A percentile compares a stretch with the other conserved stretches of the same genome.
Conservation (phyloP, 2,888 invertebrate genomes). For the Eupithecia subumbrata region DNA sequence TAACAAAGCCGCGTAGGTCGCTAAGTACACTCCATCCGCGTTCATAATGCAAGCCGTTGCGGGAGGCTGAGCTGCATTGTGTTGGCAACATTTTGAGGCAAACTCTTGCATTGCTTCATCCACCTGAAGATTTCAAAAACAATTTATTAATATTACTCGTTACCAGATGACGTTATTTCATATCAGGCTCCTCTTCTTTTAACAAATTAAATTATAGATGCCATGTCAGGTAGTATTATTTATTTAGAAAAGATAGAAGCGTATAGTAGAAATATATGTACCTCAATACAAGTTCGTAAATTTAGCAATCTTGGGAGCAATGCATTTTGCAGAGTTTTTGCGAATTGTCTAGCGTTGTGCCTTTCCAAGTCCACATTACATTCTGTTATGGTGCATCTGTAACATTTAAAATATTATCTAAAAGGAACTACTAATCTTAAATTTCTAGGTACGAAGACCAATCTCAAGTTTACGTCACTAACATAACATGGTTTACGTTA, state of each 20-base stretch:
- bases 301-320: conserved; percentile 90
- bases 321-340: conserved; percentile 88
- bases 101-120: conserved; percentile 96
- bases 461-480: no score
- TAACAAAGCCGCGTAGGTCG: conserved; percentile 93
- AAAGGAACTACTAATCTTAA: background rate
- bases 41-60: conserved; percentile 92
- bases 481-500: no score
- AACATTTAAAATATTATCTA: conserved; percentile 35
- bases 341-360: conserved; percentile 93
- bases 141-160: no score
- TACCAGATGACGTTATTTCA: no score
- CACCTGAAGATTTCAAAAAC: conserved; percentile 75
- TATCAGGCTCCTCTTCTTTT: no score
- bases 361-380: conserved; percentile 93
- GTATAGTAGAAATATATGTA: conserved; percentile 47
- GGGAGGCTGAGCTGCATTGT: conserved; percentile 85
- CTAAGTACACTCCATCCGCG: conserved; percentile 97
- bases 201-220: no score
- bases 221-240: background rate
- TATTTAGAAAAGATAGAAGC: background rate
- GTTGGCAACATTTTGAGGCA: conserved; percentile 95
- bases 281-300: conserved; percentile 91
- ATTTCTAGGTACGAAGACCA: no score
- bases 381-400: conserved; percentile 80